Evolutionary conservation across 2,888 invertebrate genomes (phyloP).

Genomic region (Protonemura montana): DNA sequence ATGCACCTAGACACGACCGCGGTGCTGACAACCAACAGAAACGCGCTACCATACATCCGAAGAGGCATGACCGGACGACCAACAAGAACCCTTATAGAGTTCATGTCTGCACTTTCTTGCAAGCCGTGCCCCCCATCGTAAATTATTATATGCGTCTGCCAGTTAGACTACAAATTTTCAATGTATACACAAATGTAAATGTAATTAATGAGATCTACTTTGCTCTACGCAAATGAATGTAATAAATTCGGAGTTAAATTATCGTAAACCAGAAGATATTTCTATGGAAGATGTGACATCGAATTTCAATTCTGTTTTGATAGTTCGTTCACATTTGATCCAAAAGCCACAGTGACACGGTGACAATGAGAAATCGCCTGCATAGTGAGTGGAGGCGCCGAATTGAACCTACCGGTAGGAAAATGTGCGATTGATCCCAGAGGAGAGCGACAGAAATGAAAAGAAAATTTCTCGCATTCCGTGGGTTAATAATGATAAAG

Average conservation of each 20-base stretch:
- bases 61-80: slow-evolving; percentile 79
- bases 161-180: neutral
- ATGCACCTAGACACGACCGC: slow-evolving; percentile 79
- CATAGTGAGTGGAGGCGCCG: neutral
- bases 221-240: neutral
- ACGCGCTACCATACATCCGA: slow-evolving; percentile 67
- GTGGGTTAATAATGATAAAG: neutral
- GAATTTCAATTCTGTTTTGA: neutral
- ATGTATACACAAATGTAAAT: neutral
- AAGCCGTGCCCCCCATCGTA: slow-evolving; percentile 7
- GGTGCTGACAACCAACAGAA: slow-evolving; percentile 71
- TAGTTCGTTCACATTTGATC: neutral
- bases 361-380: neutral
- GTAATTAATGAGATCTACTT: neutral
- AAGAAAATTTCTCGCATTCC: neutral
- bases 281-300: neutral
- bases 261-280: neutral
- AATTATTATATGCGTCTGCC: neutral
- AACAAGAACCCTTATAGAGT: slow-evolving; percentile 76
- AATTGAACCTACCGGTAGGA: neutral
- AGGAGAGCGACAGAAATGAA: neutral
- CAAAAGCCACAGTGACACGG: neutral
- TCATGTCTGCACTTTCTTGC: slow-evolving; percentile 67
- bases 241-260: neutral
- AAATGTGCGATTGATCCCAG: slow-evolving; percentile 9